A percentile compares a stretch with the other conserved stretches of the same genome.
phyloP scores from a whole-genome alignment of 2,888 invertebrate genomes.

The Drosophila atripex region DNA sequence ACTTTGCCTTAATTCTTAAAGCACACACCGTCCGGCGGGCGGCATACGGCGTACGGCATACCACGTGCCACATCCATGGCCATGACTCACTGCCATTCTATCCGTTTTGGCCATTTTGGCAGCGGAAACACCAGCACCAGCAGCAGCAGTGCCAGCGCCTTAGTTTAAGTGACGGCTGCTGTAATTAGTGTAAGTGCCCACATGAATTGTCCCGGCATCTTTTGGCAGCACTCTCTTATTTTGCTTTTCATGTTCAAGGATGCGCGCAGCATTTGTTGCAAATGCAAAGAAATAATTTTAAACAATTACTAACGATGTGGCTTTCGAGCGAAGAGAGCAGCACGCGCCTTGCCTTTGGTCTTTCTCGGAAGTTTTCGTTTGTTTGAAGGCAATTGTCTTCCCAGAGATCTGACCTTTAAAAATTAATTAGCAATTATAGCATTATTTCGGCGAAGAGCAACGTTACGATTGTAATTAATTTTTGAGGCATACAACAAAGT shows the following conservation, averaged over 20 bases:
- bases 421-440: not conserved
- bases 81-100: constrained; percentile 24
- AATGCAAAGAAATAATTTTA: constrained; percentile 32
- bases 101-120: not conserved
- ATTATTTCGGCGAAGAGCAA: not conserved
- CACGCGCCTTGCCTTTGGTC: not conserved
- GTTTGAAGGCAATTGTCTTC: constrained; percentile 1
- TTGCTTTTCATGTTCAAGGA: constrained; percentile 75
- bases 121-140: not conserved
- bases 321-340: not conserved
- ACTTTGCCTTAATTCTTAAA: constrained; percentile 17
- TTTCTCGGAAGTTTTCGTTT: not conserved
- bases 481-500: not conserved
- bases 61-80: constrained; percentile 25
- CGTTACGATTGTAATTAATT: not conserved
- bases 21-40: not conserved
- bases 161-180: constrained; percentile 34
- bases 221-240: constrained; percentile 58
- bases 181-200: constrained; percentile 77
- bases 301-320: constrained; percentile 13
- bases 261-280: constrained; percentile 41
- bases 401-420: not conserved
- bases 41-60: not conserved
- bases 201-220: constrained; percentile 64
- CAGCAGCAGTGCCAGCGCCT: constrained; percentile 3